Evolutionary conservation across 2,888 invertebrate species (phyloP), one percentile per base, ranked within the genome.

Genomic region (Apocheima hispidaria): DNA sequence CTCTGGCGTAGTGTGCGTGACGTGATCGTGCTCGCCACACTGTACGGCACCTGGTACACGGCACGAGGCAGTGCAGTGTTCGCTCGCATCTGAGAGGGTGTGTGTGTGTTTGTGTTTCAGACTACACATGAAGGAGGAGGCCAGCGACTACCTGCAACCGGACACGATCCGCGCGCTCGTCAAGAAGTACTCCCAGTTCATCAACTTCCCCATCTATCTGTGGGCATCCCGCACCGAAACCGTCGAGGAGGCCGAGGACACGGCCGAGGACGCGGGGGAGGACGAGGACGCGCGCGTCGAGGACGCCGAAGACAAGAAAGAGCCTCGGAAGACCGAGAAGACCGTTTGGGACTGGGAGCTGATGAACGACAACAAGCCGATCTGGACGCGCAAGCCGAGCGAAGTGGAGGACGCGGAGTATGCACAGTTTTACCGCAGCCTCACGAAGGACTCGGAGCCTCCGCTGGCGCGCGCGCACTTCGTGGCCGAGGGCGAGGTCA

Each of bases 171-270:
- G 96, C 77, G 96, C 96, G 75, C 94, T 99, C 63, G 97, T 99
- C 66, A 97, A 97, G 92, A 99, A 99, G 90, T 99, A 99, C 93
- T 99, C 99, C 4, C 99, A 99, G 93, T 99, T 99, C 92, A 99
- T 99, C 86, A 99, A 99, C 91, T 99, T 99, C 95, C 98, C 98
- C 64, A 99, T 99, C 85, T 96, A 96, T 89, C 90, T 99, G 86
- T 99, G 99, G 99, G 95, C 96, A 59, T 94, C 94, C 75, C 93
- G 92, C 92, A 73, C 75, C 61, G 75, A 73, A 68, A 73, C 76
- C 63, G 77, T 77, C 4, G 72, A 74, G 67, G 77, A 74, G 68
- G 52, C 60, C 28, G 68, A 56, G 23, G 70, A 41, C 36, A 68
- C 54, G 9, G 41, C 4, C 21, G 76, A 77, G 57, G 86, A 81